These are phyloP conservation scores for Coccyzus lansbergi DNA, from an alignment of 2,797 vertebrate genomes.

Conservation along the genomic window DNA sequence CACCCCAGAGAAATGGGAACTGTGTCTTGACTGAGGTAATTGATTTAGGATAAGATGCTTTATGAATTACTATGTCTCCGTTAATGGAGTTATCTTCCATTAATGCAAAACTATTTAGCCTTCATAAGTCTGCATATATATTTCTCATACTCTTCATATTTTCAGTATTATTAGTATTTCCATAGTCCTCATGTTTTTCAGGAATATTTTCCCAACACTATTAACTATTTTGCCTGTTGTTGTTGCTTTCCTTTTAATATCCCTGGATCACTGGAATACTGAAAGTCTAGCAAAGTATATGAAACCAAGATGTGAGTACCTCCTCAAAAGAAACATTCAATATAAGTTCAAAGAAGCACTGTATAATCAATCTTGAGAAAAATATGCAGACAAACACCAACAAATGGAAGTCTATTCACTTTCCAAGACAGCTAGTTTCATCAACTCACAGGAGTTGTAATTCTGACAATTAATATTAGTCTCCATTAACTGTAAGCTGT, in stretches of 20 bases:
- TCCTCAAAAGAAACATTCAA: slow-evolving; percentile 48
- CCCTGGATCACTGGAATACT: background rate
- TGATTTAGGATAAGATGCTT: slow-evolving; percentile 47
- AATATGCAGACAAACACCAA: slow-evolving; percentile 5
- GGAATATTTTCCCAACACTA: background rate
- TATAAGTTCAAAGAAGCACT: slow-evolving; percentile 27
- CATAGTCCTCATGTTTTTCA: background rate
- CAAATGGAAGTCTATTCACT: slow-evolving; percentile 49
- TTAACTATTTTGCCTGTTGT: background rate
- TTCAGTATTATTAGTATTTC: background rate
- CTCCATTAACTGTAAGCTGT: slow-evolving; percentile 24
- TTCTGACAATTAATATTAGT: slow-evolving; percentile 39
- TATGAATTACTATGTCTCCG: background rate
- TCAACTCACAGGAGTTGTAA: slow-evolving; percentile 38
- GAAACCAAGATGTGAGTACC: background rate
- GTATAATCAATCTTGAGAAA: slow-evolving; percentile 30
- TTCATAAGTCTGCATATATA: background rate
- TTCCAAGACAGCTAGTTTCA: slow-evolving; percentile 46
- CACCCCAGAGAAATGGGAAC: slow-evolving; percentile 6
- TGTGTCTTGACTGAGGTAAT: slow-evolving; percentile 41
- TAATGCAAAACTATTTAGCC: background rate
- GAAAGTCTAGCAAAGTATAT: background rate
- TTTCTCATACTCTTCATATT: background rate
- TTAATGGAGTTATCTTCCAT: background rate
- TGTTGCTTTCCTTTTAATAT: background rate